phyloP scores from a whole-genome alignment of 2,888 invertebrate species.

The Neocrepidodera transversa region DNA sequence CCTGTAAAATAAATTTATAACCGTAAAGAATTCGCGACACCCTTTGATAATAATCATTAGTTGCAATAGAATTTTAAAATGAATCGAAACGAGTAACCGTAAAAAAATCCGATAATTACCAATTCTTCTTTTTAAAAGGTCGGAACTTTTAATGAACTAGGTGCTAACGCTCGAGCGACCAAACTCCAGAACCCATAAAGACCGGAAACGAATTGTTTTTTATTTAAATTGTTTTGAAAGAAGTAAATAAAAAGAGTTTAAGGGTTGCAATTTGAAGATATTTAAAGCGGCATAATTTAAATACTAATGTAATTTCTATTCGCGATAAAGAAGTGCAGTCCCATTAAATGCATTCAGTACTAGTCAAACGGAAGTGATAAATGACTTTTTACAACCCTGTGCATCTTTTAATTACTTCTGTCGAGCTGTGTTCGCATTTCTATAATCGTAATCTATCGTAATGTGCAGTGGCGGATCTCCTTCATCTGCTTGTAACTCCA shows the following conservation, averaged over 20 bases:
- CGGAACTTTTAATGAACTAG: conserved; percentile 14
- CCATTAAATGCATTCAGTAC: conserved; percentile 48
- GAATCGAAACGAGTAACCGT: not conserved
- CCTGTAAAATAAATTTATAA: no score
- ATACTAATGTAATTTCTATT: conserved; percentile 52
- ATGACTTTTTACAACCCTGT: conserved; percentile 44
- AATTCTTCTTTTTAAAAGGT: not conserved
- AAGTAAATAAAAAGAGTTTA: conserved; percentile 45
- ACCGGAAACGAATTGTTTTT: conserved; percentile 26
- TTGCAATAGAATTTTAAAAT: not conserved
- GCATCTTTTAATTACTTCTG: conserved; percentile 45
- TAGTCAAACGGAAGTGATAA: conserved; percentile 48
- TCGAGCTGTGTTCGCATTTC: conserved; percentile 22
- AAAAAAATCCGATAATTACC: not conserved
- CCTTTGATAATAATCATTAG: not conserved
- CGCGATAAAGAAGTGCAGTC: conserved; percentile 47
- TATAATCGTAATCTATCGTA: conserved; percentile 10
- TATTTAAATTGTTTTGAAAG: conserved; percentile 30
- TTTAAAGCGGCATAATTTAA: conserved; percentile 53
- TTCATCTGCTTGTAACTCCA: not conserved
- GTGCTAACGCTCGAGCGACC: conserved; percentile 16
- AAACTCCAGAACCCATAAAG: conserved; percentile 23
- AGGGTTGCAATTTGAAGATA: conserved; percentile 50
- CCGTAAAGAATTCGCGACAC: not conserved
- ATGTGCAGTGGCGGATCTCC: not conserved